A percentile compares a stretch with the other conserved stretches of the same genome.
Evolutionary conservation across 2,797 vertebrate species (phyloP).

Genomic region (Bradypodion pumilum): DNA sequence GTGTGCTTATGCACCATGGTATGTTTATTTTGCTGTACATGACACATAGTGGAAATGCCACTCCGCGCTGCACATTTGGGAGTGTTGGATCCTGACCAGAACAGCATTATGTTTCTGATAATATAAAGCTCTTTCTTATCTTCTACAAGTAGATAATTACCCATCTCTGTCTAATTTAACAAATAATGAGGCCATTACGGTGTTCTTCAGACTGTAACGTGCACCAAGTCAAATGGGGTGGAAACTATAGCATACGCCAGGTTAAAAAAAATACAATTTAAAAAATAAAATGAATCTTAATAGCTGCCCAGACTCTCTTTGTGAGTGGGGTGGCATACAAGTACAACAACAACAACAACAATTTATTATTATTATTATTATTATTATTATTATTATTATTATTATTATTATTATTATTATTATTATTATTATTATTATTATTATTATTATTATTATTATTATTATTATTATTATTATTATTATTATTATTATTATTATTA

Average conservation of each 20-base stretch:
- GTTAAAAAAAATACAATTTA: conserved; percentile 41
- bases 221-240: conserved; percentile 31
- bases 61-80: not conserved
- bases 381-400: too few species aligned
- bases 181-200: conserved; percentile 65
- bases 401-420: too few species aligned
- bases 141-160: conserved; percentile 67
- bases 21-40: not conserved
- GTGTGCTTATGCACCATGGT: not conserved
- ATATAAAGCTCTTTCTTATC: conserved; percentile 33
- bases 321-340: too few species aligned
- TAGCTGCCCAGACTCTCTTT: too few species aligned
- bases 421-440: too few species aligned
- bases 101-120: conserved; percentile 23
- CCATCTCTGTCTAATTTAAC: conserved; percentile 68
- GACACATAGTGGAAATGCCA: not conserved
- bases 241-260: conserved; percentile 21
- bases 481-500: too few species aligned
- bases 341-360: too few species aligned
- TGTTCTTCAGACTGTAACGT: conserved; percentile 54
- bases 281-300: not conserved
- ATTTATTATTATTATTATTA: too few species aligned
- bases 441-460: too few species aligned
- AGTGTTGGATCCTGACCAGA: conserved; percentile 8
- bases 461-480: too few species aligned